These are phyloP conservation scores for Stomorhina lunata DNA, from an alignment of 2,888 invertebrate species.

Conservation along the genomic window DNA sequence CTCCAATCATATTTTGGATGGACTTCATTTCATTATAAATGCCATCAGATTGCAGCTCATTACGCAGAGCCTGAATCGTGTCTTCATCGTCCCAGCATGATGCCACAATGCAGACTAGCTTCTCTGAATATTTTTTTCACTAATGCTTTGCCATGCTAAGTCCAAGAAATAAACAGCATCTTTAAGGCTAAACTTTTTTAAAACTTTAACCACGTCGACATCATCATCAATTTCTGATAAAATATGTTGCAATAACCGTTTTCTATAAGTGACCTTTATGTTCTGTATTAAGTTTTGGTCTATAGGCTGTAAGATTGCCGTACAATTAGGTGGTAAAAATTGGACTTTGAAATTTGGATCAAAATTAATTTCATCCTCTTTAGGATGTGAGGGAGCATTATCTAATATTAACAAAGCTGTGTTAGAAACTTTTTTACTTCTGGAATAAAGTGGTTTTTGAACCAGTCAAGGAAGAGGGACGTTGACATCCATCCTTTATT, in stretches of 20 bases:
- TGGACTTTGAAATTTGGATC: conserved; percentile 41
- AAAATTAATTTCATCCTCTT: conserved; percentile 49
- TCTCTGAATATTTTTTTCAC: conserved; percentile 24
- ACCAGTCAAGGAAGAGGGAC: too few relatives aligned
- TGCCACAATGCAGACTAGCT: conserved; percentile 38
- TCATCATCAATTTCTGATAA: conserved; percentile 19
- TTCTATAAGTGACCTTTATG: too few relatives aligned
- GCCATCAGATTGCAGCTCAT: conserved; percentile 41
- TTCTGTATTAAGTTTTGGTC: conserved; percentile 61
- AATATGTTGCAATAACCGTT: conserved; percentile 53
- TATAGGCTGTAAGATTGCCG: conserved; percentile 65
- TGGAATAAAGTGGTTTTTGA: conserved; percentile 62
- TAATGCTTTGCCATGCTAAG: conserved; percentile 33
- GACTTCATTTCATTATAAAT: conserved; percentile 25
- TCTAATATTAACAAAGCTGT: conserved; percentile 65
- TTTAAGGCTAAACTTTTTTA: conserved; percentile 41
- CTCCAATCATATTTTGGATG: conserved; percentile 52
- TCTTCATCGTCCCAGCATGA: conserved; percentile 33
- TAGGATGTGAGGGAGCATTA: conserved; percentile 62
- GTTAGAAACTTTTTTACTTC: too few relatives aligned
- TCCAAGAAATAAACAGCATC: conserved; percentile 21
- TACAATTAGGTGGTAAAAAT: conserved; percentile 65
- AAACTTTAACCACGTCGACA: conserved; percentile 27
- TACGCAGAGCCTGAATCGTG: conserved; percentile 30
- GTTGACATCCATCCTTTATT: too few relatives aligned